These are phyloP conservation scores for Dasyornis broadbenti DNA, from an alignment of 2,113 vertebrate genomes.

Conservation along the genomic window DNA sequence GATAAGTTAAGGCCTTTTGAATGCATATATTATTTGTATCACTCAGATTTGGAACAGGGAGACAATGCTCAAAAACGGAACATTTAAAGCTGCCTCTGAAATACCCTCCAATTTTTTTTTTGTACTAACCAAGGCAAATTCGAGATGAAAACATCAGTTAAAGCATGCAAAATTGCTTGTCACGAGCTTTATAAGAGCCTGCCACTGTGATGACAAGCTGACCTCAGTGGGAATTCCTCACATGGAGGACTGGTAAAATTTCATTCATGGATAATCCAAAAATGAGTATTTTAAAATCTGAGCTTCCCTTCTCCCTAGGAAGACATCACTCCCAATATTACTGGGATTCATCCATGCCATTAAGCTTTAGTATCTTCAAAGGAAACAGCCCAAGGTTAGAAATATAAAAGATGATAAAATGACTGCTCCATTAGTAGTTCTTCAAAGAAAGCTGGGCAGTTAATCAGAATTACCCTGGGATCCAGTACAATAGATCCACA, in stretches of 20 bases:
- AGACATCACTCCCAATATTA: background rate
- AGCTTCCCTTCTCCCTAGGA: background rate
- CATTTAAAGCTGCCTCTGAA: background rate
- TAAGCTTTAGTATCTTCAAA: slow-evolving; percentile 4
- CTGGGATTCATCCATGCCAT: background rate
- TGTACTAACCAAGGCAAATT: background rate
- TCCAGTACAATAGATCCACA: background rate
- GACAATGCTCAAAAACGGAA: background rate
- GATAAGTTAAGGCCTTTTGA: background rate
- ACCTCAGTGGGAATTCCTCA: background rate
- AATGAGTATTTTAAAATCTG: background rate
- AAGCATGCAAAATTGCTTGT: background rate
- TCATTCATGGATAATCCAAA: background rate
- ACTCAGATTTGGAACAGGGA: background rate
- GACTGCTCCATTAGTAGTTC: background rate
- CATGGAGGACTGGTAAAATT: background rate
- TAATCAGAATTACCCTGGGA: slow-evolving; percentile 18
- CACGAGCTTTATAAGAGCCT: background rate
- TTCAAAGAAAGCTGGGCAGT: background rate
- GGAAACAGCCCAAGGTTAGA: background rate
- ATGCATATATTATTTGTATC: background rate
- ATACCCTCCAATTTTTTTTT: background rate
- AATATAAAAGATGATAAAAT: background rate
- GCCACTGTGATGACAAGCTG: background rate
- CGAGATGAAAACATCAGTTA: background rate